Conservation (phyloP, 1,140 invertebrate species). For the Parasteatoda tepidariorum region DNA sequence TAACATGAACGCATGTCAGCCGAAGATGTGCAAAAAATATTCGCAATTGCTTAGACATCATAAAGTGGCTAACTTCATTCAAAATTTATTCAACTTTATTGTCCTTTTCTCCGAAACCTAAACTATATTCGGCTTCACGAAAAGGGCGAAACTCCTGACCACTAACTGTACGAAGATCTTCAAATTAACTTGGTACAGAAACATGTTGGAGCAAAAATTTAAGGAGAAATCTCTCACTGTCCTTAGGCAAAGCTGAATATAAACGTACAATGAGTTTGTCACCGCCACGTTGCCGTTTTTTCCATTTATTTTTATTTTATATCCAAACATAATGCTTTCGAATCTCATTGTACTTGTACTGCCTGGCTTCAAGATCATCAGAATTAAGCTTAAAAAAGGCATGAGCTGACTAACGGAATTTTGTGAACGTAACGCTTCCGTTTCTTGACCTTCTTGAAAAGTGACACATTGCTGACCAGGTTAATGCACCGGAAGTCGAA, state of each 20-base stretch:
- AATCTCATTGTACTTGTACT: not conserved
- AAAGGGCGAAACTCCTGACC: constrained; percentile 69
- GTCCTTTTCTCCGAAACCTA: constrained; percentile 66
- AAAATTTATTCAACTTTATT: constrained; percentile 67
- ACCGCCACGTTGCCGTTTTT: not conserved
- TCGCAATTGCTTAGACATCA: constrained; percentile 65
- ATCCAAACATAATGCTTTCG: not conserved
- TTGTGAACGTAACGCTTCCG: not conserved
- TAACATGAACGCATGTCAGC: constrained; percentile 65
- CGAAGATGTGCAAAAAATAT: constrained; percentile 68
- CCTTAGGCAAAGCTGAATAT: not conserved
- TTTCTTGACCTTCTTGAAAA: constrained; percentile 3
- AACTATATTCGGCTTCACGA: constrained; percentile 67
- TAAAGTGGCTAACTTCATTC: constrained; percentile 67
- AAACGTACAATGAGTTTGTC: not conserved
- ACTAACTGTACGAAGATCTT: constrained; percentile 68
- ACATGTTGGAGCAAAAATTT: constrained; percentile 68
- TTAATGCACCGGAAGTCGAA: constrained; percentile 3
- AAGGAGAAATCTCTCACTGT: constrained; percentile 68
- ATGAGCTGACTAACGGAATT: not conserved
- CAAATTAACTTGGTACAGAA: constrained; percentile 68
- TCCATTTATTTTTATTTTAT: not conserved
- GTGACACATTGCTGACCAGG: not conserved
- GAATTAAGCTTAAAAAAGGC: not conserved
- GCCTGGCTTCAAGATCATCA: not conserved